phyloP scores from a whole-genome alignment of 1,140 invertebrate genomes.

The Diorhabda sublineata region DNA sequence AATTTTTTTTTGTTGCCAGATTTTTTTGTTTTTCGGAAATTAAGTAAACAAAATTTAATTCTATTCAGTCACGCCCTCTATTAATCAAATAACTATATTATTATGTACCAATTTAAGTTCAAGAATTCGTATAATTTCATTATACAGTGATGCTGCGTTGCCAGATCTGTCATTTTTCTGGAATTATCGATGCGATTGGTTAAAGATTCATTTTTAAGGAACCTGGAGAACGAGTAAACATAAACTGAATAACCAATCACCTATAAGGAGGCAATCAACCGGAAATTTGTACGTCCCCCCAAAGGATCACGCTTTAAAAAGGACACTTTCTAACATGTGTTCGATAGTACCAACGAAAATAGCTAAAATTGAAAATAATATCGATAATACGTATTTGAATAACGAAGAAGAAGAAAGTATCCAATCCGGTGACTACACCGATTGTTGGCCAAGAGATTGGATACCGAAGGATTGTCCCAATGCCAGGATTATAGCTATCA shows the following conservation, averaged over 20 bases:
- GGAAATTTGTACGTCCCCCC: constrained; percentile 28
- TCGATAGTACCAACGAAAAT: constrained; percentile 30
- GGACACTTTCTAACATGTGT: constrained; percentile 31
- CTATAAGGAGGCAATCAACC: constrained; percentile 29
- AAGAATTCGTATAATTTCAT: no score
- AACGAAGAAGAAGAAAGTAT: constrained; percentile 9
- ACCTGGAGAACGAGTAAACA: constrained; percentile 47
- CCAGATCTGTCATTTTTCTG: no score
- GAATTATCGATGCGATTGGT: no score
- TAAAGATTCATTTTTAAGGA: constrained; percentile 16
- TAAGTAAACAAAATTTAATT: no score
- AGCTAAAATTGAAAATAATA: constrained; percentile 20
- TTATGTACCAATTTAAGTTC: no score
- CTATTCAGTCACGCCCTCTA: no score
- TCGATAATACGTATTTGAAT: neutral
- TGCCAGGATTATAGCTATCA: constrained; percentile 63
- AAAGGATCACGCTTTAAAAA: constrained; percentile 28
- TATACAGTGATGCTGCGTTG: no score
- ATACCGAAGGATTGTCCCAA: constrained; percentile 61
- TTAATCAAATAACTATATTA: no score
- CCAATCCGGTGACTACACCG: constrained; percentile 46
- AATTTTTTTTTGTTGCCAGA: no score
- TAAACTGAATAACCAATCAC: constrained; percentile 43
- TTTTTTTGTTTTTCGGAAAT: no score
- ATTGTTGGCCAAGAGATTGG: constrained; percentile 69